Evolutionary conservation across 2,888 invertebrate species (phyloP).

Genomic region (Thyatira batis): DNA sequence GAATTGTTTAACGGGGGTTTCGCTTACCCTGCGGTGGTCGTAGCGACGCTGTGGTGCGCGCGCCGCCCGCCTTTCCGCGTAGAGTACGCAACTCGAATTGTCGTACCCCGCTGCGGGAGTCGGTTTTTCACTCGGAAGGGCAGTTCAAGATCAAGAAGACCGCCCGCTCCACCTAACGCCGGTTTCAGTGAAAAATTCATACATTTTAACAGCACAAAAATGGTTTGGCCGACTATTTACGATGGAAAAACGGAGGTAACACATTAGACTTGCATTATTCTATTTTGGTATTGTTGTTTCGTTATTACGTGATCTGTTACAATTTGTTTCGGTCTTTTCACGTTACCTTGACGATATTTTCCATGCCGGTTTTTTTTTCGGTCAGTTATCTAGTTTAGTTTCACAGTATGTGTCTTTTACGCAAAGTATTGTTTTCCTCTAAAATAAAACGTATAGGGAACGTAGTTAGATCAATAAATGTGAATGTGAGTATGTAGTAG

Average conservation of each 20-base stretch:
- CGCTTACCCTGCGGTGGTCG: conserved; percentile 53
- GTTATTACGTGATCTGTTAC: conserved; percentile 47
- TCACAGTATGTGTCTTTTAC: neutral
- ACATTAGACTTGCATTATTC: conserved; percentile 22
- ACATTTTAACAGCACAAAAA: conserved; percentile 47
- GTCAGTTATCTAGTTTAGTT: neutral
- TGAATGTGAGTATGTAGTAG: neutral
- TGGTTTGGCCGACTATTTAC: conserved; percentile 74
- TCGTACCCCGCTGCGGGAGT: conserved; percentile 59
- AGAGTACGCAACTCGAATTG: conserved; percentile 69
- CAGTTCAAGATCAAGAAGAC: conserved; percentile 80
- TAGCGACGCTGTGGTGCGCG: conserved; percentile 62
- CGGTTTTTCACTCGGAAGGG: conserved; percentile 75
- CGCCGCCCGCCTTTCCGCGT: conserved; percentile 56
- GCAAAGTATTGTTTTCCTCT: neutral
- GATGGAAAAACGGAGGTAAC: conserved; percentile 70
- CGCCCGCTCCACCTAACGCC: conserved; percentile 56
- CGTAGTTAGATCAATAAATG: neutral
- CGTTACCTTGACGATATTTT: conserved; percentile 47
- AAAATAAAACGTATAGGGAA: neutral
- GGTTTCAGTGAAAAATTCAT: conserved; percentile 53
- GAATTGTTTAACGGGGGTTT: conserved; percentile 44
- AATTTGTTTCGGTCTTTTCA: conserved; percentile 32
- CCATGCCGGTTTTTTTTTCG: conserved; percentile 38
- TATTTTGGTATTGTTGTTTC: conserved; percentile 39